These are phyloP conservation scores for Melipona quadrifasciata DNA, from an alignment of 1,140 invertebrate genomes.

Conservation along the genomic window DNA sequence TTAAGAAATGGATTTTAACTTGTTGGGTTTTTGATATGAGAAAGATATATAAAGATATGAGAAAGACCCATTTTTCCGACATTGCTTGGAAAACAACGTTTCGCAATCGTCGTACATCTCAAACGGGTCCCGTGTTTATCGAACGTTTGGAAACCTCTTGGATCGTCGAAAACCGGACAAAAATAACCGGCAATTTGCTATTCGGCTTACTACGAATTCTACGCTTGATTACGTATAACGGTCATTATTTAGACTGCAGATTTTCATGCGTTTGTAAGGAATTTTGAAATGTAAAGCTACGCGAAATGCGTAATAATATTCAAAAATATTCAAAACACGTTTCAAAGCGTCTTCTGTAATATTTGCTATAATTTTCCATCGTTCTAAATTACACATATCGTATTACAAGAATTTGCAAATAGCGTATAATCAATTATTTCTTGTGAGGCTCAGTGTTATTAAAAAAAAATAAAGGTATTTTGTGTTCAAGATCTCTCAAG, in stretches of 20 bases:
- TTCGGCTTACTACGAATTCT: constrained; percentile 16
- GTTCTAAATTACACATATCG: background rate
- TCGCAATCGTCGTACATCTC: background rate
- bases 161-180: background rate
- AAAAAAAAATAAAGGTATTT: background rate
- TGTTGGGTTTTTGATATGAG: too few species aligned
- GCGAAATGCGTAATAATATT: too few species aligned
- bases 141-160: constrained; percentile 3
- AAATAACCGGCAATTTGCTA: constrained; percentile 22
- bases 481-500: background rate
- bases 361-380: too few species aligned
- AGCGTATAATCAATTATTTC: background rate
- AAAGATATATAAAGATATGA: too few species aligned
- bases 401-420: background rate
- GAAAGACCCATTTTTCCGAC: background rate
- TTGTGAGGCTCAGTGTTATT: background rate
- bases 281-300: too few species aligned
- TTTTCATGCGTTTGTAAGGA: too few species aligned
- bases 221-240: background rate
- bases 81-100: background rate
- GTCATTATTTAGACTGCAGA: too few species aligned
- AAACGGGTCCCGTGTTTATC: background rate
- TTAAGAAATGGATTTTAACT: too few species aligned
- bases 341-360: too few species aligned
- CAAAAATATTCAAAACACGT: too few species aligned